Conservation (phyloP, 2,113 vertebrate genomes). For the Merops nubicus region DNA sequence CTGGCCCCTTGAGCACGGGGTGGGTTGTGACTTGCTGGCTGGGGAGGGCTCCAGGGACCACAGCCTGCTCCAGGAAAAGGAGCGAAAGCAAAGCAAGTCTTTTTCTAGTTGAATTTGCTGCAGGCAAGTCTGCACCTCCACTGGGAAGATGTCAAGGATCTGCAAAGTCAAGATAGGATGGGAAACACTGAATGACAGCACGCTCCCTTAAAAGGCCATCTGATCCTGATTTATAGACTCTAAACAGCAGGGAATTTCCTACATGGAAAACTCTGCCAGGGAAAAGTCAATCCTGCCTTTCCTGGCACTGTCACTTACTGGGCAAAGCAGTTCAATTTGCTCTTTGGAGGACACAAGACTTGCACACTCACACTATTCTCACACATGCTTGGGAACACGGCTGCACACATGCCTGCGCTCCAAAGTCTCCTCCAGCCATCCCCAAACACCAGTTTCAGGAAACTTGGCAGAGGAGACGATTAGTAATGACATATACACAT, state of each 20-base stretch:
- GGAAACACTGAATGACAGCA: neutral
- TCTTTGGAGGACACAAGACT: neutral
- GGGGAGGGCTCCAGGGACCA: neutral
- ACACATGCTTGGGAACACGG: too few relatives aligned
- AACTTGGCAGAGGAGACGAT: neutral
- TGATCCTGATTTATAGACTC: neutral
- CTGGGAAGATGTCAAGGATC: neutral
- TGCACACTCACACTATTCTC: accelerated
- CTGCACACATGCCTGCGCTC: accelerated
- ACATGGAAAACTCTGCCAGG: neutral
- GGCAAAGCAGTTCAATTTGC: neutral
- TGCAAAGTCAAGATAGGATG: neutral
- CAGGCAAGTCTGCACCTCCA: neutral
- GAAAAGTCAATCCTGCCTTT: neutral
- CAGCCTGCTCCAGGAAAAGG: neutral
- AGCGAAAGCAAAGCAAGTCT: accelerated
- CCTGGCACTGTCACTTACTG: neutral
- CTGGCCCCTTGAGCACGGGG: too few relatives aligned
- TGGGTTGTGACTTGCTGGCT: neutral
- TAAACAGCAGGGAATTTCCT: neutral
- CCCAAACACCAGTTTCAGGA: neutral
- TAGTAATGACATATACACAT: accelerated
- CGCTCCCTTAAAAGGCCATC: neutral
- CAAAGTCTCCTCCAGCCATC: neutral
- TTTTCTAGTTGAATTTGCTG: neutral